Conservation (phyloP, 2,797 vertebrate species). For the Anomalospiza imberbis region DNA sequence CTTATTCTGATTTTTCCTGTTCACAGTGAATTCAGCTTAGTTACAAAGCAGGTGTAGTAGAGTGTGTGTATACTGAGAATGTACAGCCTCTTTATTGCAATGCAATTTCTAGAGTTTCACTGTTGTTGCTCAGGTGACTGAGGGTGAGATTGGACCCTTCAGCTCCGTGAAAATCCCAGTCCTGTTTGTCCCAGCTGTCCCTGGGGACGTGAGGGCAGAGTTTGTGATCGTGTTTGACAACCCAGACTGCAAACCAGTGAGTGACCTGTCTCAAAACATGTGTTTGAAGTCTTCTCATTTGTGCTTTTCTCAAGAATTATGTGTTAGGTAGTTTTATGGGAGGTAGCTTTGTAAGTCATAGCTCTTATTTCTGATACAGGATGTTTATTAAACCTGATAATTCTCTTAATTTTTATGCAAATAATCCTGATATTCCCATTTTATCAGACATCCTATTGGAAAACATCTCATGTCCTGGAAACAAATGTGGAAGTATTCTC, state of each 20-base stretch:
- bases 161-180: conserved; percentile 82
- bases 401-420: background rate
- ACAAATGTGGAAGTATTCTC: background rate
- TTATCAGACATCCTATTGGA: background rate
- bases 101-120: background rate
- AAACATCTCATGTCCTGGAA: background rate
- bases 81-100: background rate
- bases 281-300: background rate
- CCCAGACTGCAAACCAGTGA: conserved; percentile 78
- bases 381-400: background rate
- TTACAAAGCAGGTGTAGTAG: background rate
- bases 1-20: background rate
- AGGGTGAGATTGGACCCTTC: conserved; percentile 84
- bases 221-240: conserved; percentile 84
- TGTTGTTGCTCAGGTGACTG: conserved; percentile 71
- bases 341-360: background rate
- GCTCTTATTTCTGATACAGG: background rate
- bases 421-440: background rate
- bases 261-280: conserved; percentile 34
- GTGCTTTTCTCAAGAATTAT: background rate
- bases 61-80: background rate
- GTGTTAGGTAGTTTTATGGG: background rate
- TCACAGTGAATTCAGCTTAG: background rate
- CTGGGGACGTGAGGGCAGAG: conserved; percentile 73
- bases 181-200: conserved; percentile 81